phyloP scores from a whole-genome alignment of 2,888 invertebrate species.

The Parochlus steinenii region DNA sequence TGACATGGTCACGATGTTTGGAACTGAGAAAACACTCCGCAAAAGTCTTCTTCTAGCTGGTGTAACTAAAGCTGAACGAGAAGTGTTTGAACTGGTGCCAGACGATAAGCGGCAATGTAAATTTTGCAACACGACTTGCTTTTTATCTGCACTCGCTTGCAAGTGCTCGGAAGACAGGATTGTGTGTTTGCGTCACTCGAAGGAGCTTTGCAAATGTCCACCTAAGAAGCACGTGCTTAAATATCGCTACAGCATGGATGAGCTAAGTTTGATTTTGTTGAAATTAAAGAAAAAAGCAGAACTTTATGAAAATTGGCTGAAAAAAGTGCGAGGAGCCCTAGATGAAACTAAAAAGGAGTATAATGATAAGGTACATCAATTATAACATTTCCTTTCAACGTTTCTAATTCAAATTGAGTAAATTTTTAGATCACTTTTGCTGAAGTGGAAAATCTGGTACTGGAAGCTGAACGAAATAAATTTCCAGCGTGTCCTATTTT shows the following conservation, averaged over 20 bases:
- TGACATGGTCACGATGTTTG: slow-evolving; percentile 84
- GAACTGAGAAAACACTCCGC: slow-evolving; percentile 58
- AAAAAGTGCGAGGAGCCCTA: slow-evolving; percentile 66
- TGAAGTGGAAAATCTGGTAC: slow-evolving; percentile 50
- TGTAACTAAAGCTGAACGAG: slow-evolving; percentile 74
- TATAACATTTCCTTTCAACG: too few relatives aligned
- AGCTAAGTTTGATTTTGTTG: slow-evolving; percentile 77
- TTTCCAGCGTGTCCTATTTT: slow-evolving; percentile 51
- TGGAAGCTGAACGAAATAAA: slow-evolving; percentile 57
- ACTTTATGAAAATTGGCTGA: slow-evolving; percentile 82
- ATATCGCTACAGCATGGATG: slow-evolving; percentile 88
- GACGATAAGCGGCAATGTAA: slow-evolving; percentile 94
- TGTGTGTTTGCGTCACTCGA: slow-evolving; percentile 78
- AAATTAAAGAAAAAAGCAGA: slow-evolving; percentile 76
- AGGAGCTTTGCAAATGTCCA: slow-evolving; percentile 66
- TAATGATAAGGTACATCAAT: too few relatives aligned
- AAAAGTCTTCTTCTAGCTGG: slow-evolving; percentile 72
- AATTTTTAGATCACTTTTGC: too few relatives aligned
- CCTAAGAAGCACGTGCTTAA: slow-evolving; percentile 53
- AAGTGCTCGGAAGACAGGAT: slow-evolving; percentile 57
- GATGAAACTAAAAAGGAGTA: slow-evolving; percentile 67
- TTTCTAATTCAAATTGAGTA: too few relatives aligned
- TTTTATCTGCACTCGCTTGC: slow-evolving; percentile 89
- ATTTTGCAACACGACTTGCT: slow-evolving; percentile 93
- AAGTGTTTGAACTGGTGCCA: slow-evolving; percentile 84